phyloP scores from a whole-genome alignment of 2,797 vertebrate species.

The Synaphobranchus kaupii region DNA sequence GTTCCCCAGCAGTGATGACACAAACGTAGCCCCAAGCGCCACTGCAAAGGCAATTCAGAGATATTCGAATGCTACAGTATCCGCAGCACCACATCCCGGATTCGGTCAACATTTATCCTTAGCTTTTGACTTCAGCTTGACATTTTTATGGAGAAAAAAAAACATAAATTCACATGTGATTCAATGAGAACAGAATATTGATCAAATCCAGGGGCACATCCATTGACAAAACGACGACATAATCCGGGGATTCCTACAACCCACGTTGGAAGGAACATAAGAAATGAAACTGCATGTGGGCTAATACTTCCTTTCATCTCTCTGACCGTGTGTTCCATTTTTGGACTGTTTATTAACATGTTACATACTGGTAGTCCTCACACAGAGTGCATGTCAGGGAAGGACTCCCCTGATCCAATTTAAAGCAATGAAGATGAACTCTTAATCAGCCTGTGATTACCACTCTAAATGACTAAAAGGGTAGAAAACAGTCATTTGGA shows the following conservation, averaged over 20 bases:
- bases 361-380: constrained; percentile 53
- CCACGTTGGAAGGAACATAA: background rate
- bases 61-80: background rate
- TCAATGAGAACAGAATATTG: background rate
- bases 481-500: background rate
- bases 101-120: background rate
- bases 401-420: background rate
- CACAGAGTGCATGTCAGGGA: background rate
- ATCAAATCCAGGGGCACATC: background rate
- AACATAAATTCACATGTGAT: background rate
- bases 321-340: background rate
- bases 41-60: background rate
- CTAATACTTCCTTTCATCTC: background rate
- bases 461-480: background rate
- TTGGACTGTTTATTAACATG: constrained; percentile 47
- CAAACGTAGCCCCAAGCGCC: background rate
- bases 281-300: background rate
- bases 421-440: background rate
- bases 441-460: background rate
- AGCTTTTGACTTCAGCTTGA: background rate
- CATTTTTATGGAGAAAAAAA: background rate
- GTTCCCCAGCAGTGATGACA: background rate
- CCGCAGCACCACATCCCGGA: background rate
- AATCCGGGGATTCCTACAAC: background rate
- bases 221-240: background rate